These are phyloP conservation scores for Platycheirus rosarum DNA, from an alignment of 2,888 invertebrate genomes.

Conservation along the genomic window DNA sequence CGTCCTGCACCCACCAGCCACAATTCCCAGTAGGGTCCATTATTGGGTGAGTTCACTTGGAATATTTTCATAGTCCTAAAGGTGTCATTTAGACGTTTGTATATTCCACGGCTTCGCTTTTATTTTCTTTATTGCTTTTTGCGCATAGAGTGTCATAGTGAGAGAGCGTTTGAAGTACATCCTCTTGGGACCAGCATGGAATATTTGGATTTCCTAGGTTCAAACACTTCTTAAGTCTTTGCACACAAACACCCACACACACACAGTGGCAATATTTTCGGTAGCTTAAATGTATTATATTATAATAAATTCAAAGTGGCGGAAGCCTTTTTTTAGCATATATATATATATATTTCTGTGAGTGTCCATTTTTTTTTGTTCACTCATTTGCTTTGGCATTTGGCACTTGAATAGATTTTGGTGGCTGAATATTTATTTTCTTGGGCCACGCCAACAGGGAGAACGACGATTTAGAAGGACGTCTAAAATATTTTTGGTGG, in stretches of 20 bases:
- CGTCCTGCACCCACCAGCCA: neutral
- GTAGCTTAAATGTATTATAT: slow-evolving; percentile 46
- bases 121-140: slow-evolving; percentile 49
- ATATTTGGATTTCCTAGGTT: slow-evolving; percentile 50
- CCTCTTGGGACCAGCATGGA: slow-evolving; percentile 38
- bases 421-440: slow-evolving; percentile 66
- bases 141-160: neutral
- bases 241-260: slow-evolving; percentile 9
- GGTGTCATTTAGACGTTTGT: slow-evolving; percentile 50
- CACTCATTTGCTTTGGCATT: slow-evolving; percentile 71
- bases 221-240: neutral
- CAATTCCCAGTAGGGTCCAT: slow-evolving; percentile 23
- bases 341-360: neutral
- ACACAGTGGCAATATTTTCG: slow-evolving; percentile 11
- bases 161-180: neutral
- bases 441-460: slow-evolving; percentile 18
- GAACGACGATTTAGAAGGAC: neutral
- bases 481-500: neutral
- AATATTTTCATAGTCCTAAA: slow-evolving; percentile 51
- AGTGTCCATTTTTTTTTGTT: slow-evolving; percentile 41
- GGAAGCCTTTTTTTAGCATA: slow-evolving; percentile 44
- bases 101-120: neutral
- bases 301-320: slow-evolving; percentile 69
- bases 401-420: slow-evolving; percentile 74
- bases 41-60: slow-evolving; percentile 14